phyloP scores from a whole-genome alignment of 1,140 invertebrate genomes.

The Coptotermes formosanus region DNA sequence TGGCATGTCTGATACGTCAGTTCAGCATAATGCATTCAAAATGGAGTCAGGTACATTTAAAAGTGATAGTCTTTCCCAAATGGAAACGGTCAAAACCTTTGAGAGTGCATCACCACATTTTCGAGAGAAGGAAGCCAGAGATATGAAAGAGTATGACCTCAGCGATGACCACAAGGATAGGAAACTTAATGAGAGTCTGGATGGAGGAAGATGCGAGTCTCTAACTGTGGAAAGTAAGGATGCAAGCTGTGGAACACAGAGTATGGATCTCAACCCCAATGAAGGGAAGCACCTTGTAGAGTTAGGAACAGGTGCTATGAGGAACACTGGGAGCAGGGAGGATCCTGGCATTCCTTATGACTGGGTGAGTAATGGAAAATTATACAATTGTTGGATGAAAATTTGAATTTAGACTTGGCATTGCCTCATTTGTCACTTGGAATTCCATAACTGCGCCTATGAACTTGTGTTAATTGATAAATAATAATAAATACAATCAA shows the following conservation, averaged over 20 bases:
- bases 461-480: too few relatives aligned
- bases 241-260: neutral
- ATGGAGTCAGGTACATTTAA: neutral
- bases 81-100: neutral
- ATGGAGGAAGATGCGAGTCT: neutral
- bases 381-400: neutral
- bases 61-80: neutral
- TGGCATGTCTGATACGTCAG: neutral
- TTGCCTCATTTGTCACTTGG: too few relatives aligned
- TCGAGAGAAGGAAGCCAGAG: neutral
- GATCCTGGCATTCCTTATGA: slow-evolving; percentile 80
- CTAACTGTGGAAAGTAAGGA: neutral
- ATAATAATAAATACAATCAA: too few relatives aligned
- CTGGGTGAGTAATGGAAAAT: slow-evolving; percentile 57
- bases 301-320: slow-evolving; percentile 7
- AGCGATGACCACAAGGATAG: neutral
- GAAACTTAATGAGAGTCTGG: neutral
- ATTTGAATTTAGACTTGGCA: too few relatives aligned
- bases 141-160: neutral
- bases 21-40: slow-evolving; percentile 15
- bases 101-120: neutral
- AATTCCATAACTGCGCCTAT: too few relatives aligned
- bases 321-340: slow-evolving; percentile 50
- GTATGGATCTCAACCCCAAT: neutral
- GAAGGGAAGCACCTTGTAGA: slow-evolving; percentile 20